These are phyloP conservation scores for Drosophila gunungcola DNA, from an alignment of 1,140 invertebrate species.

Conservation along the genomic window DNA sequence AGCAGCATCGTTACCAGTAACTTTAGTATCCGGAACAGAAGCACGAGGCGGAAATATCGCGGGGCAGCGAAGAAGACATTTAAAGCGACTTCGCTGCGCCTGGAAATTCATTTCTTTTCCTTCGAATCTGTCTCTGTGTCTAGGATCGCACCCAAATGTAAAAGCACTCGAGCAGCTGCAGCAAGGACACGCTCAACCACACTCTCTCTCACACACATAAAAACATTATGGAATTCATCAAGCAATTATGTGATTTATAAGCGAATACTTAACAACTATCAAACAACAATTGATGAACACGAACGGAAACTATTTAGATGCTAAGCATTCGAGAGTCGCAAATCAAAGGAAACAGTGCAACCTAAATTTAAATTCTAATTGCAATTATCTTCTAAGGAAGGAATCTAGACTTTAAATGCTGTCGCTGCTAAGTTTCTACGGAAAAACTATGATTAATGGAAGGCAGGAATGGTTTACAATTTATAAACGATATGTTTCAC, in stretches of 20 bases:
- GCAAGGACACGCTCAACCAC: constrained; percentile 20
- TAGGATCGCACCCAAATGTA: constrained; percentile 61
- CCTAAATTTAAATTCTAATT: constrained; percentile 72
- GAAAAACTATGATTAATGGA: constrained; percentile 9
- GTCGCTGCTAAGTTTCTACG: constrained; percentile 30
- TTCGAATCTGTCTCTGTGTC: constrained; percentile 57
- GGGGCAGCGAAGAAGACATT: constrained; percentile 55
- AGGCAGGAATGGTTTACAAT: constrained; percentile 38
- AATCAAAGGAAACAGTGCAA: constrained; percentile 61
- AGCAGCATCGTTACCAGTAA: constrained; percentile 48
- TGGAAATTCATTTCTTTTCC: constrained; percentile 46
- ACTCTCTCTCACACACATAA: constrained; percentile 2
- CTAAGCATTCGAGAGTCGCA: constrained; percentile 65
- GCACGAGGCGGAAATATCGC: constrained; percentile 25
- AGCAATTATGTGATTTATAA: constrained; percentile 83
- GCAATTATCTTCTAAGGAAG: constrained; percentile 71
- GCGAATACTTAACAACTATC: constrained; percentile 78
- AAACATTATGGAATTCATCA: constrained; percentile 79
- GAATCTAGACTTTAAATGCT: constrained; percentile 39
- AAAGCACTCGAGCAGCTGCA: constrained; percentile 54
- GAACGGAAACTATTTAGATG: constrained; percentile 45
- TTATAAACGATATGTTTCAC: constrained; percentile 55
- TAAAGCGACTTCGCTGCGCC: constrained; percentile 61
- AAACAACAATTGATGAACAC: constrained; percentile 76
- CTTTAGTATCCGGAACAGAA: constrained; percentile 17